Evolutionary conservation across 2,797 vertebrate species (phyloP).

Genomic region (Xiphorhynchus erythropygius): DNA sequence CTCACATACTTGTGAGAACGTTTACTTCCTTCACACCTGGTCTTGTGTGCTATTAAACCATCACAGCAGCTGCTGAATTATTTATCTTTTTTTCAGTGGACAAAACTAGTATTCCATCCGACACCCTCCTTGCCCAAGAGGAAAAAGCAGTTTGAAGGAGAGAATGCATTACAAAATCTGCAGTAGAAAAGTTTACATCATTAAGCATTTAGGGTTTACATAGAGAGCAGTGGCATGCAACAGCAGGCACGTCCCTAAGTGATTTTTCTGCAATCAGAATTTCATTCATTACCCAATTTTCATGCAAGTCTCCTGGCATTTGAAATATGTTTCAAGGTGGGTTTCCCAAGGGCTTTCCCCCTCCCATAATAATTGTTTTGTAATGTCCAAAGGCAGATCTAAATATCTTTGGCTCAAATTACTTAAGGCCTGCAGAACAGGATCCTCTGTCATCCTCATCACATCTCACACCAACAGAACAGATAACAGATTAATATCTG

Average conservation of each 20-base stretch:
- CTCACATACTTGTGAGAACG: not conserved
- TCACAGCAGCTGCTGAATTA: conserved; percentile 54
- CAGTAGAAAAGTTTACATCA: conserved; percentile 1
- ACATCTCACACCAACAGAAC: conserved; percentile 78
- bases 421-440: conserved; percentile 75
- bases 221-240: conserved; percentile 23
- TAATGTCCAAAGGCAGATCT: conserved; percentile 79
- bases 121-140: not conserved
- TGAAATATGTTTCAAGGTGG: conserved; percentile 82
- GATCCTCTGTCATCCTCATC: conserved; percentile 82
- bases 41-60: conserved; percentile 35
- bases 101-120: not conserved
- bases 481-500: conserved; percentile 84
- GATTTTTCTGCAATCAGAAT: conserved; percentile 82
- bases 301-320: conserved; percentile 75
- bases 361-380: conserved; percentile 77
- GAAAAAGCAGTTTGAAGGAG: conserved; percentile 13
- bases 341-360: conserved; percentile 74
- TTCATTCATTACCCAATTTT: conserved; percentile 85
- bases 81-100: not conserved
- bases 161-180: conserved; percentile 26
- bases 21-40: conserved; percentile 35
- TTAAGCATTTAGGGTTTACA: conserved; percentile 65
- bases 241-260: conserved; percentile 69
- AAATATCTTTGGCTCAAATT: conserved; percentile 83